Evolutionary conservation across 1,140 invertebrate species (phyloP), one percentile per base, ranked within the genome.

Genomic region (Akabosia matsudoensis): DNA sequence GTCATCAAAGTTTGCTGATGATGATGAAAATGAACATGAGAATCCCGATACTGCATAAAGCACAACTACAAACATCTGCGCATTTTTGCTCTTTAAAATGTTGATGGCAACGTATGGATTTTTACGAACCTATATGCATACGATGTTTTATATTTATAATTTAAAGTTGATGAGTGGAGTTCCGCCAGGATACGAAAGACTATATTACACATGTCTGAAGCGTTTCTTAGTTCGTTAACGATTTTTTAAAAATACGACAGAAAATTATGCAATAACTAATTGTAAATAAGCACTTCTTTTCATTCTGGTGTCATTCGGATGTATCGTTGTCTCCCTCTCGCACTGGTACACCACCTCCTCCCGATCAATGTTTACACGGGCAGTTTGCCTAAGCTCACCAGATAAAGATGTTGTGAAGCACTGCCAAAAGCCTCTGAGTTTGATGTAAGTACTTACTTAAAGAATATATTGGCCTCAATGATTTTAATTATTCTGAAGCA

Each of bases 321-420:
- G n/a, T 61, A 16, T 61, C 54, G 54, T 22, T 4, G 22, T 24
- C 54, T 13, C 31, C 61, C 4, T 67, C 24, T 7, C 54, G 54
- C 54, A 7, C 54, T 24, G n/a, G n/a, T n/a, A n/a, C n/a, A n/a
- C n/a, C n/a, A n/a, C n/a, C 54, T 61, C 54, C 54, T 61, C 54
- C 54, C 24, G 33, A 54, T 73, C 51, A 76, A 56, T 80, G 79
- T 80, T 80, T 78, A 76, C 77, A 74, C 73, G 74, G 79, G 79
- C 79, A 80, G 22, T 52, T 54, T 80, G 79, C 79, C 79, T 78
- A 80, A 80, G 28, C 24, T 67, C 61, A 61, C 24, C n/a, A n/a
- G n/a, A n/a, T n/a, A 22, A n/a, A n/a, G 24, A 24, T 7, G 54
- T 10, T 45, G 37, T 18, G 37, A 45, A n/a, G 54, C 4, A 10